Conservation (phyloP, 2,113 vertebrate species). For the Onychorhynchus coronatus region DNA sequence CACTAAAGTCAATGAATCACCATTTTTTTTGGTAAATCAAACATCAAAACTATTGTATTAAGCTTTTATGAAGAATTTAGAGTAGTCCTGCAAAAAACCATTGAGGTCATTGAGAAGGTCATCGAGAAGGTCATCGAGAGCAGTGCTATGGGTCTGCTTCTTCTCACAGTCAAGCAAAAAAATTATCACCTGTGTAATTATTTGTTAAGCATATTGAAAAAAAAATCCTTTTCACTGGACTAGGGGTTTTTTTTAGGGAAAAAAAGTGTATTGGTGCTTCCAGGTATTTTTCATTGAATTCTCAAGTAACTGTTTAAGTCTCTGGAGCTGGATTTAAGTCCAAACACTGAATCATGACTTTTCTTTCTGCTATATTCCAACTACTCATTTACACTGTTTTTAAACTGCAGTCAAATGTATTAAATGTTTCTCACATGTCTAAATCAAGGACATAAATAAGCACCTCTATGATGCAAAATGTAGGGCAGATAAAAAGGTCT, state of each 20-base stretch:
- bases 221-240: neutral
- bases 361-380: neutral
- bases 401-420: neutral
- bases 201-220: neutral
- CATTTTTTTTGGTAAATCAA: neutral
- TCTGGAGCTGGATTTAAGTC: neutral
- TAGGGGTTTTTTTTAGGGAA: neutral
- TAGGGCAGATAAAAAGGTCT: neutral
- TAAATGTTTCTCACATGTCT: neutral
- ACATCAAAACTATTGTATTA: neutral
- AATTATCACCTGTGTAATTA: neutral
- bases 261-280: neutral
- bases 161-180: neutral
- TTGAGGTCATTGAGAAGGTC: neutral
- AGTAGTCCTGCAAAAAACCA: neutral
- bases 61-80: neutral
- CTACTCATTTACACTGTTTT: neutral
- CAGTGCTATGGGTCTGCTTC: neutral
- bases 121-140: neutral
- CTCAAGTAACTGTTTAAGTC: neutral
- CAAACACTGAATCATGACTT: neutral
- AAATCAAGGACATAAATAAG: neutral
- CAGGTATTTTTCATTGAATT: neutral
- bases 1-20: neutral
- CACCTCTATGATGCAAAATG: neutral